A percentile compares a stretch with the other conserved stretches of the same genome.
phyloP scores from a whole-genome alignment of 2,888 invertebrate species.

The Calephelis perditalis region DNA sequence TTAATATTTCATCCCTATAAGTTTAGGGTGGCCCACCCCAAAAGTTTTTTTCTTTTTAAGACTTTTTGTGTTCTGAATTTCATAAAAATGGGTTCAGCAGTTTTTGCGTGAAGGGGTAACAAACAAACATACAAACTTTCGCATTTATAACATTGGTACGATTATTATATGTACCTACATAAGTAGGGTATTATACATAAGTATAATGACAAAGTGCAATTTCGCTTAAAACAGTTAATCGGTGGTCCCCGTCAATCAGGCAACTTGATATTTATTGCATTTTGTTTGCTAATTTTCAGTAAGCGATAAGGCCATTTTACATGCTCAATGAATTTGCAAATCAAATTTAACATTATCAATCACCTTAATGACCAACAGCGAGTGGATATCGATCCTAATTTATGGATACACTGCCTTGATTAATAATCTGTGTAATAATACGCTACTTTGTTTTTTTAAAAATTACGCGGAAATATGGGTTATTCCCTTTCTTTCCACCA shows the following conservation, averaged over 20 bases:
- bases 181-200: background rate
- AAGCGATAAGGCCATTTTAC: slow-evolving; percentile 4
- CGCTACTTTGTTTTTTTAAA: too few relatives aligned
- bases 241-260: background rate
- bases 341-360: background rate
- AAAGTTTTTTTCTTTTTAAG: too few relatives aligned
- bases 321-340: slow-evolving; percentile 4
- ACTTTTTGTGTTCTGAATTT: too few relatives aligned
- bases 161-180: background rate
- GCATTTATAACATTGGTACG: too few relatives aligned
- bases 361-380: background rate
- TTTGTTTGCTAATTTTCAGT: slow-evolving; percentile 11
- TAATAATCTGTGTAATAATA: too few relatives aligned
- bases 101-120: too few relatives aligned
- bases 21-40: too few relatives aligned
- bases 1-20: too few relatives aligned
- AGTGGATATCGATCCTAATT: background rate
- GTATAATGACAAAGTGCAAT: background rate
- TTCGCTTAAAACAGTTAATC: background rate
- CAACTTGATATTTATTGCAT: slow-evolving; percentile 6
- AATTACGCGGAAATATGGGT: too few relatives aligned
- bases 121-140: too few relatives aligned
- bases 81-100: too few relatives aligned
- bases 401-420: background rate
- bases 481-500: too few relatives aligned